phyloP scores from a whole-genome alignment of 2,888 invertebrate species.

The Teinopalpus imperialis region DNA sequence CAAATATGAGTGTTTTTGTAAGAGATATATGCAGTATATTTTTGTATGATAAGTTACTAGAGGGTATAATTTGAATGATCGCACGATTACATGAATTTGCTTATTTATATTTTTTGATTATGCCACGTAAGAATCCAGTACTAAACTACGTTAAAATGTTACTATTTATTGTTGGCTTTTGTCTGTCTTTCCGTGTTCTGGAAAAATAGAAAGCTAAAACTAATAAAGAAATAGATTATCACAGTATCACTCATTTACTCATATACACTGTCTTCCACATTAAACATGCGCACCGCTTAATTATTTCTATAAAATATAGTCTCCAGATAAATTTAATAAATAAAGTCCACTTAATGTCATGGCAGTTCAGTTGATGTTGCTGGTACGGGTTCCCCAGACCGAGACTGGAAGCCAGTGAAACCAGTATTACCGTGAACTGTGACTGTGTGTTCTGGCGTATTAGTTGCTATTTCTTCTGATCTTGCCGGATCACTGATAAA shows the following conservation, averaged over 20 bases:
- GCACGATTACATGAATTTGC: too few species aligned
- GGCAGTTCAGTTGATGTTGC: conserved; percentile 33
- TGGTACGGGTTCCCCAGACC: conserved; percentile 48
- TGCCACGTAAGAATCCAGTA: too few species aligned
- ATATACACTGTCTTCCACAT: conserved; percentile 28
- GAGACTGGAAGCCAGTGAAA: conserved; percentile 56
- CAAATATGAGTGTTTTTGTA: too few species aligned
- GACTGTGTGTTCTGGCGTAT: conserved; percentile 45
- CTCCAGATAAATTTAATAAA: conserved; percentile 11
- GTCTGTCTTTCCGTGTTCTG: too few species aligned
- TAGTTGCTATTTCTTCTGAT: conserved; percentile 32
- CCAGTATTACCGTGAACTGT: conserved; percentile 57
- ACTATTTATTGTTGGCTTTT: too few species aligned
- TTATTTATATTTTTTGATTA: too few species aligned
- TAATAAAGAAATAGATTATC: conserved; percentile 44
- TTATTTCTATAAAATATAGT: conserved; percentile 13
- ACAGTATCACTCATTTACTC: conserved; percentile 72
- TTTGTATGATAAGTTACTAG: too few species aligned
- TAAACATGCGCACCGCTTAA: conserved; percentile 16
- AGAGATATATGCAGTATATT: too few species aligned
- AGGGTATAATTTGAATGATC: too few species aligned
- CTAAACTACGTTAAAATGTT: too few species aligned
- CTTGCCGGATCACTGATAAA: conserved; percentile 12
- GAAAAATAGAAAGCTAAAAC: too few species aligned
- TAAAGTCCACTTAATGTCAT: conserved; percentile 4